Conservation (phyloP, 1,140 invertebrate species). For the Pseudomyrmex flavicornis region DNA sequence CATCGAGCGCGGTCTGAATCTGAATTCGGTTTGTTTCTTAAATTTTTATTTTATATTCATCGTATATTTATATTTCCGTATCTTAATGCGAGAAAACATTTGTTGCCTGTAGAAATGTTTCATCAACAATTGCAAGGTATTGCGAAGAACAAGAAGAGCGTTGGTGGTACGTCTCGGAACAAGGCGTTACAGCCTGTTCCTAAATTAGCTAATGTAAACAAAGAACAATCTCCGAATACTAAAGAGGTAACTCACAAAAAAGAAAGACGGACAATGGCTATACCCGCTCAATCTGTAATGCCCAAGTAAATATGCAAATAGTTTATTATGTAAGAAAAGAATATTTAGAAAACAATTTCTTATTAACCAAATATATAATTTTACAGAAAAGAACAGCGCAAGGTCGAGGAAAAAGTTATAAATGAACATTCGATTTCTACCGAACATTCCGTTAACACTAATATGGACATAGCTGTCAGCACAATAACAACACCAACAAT, state of each 20-base stretch:
- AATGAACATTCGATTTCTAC: slow-evolving; percentile 72
- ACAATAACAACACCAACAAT: slow-evolving; percentile 48
- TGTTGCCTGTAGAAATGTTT: slow-evolving; percentile 80
- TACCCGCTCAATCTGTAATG: slow-evolving; percentile 76
- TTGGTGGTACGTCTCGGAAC: slow-evolving; percentile 80
- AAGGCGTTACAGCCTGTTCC: slow-evolving; percentile 77
- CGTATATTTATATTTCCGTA: too few relatives aligned
- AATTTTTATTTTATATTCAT: slow-evolving; percentile 25
- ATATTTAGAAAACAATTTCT: too few relatives aligned
- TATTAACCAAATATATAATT: not conserved
- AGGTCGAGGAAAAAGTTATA: slow-evolving; percentile 79
- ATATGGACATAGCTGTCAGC: slow-evolving; percentile 50
- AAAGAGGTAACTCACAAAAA: slow-evolving; percentile 81
- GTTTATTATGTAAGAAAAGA: not conserved
- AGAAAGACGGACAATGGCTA: slow-evolving; percentile 78
- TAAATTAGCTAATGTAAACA: slow-evolving; percentile 76
- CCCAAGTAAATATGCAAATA: slow-evolving; percentile 72
- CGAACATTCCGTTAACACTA: slow-evolving; percentile 71
- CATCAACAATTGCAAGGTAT: slow-evolving; percentile 89
- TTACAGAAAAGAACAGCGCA: slow-evolving; percentile 80
- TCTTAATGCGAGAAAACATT: not conserved
- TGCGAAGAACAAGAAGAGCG: slow-evolving; percentile 86
- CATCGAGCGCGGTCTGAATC: slow-evolving; percentile 89
- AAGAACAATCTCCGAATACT: slow-evolving; percentile 82
- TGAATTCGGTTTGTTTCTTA: slow-evolving; percentile 79